Evolutionary conservation across 2,797 vertebrate species (phyloP), one percentile per base, ranked within the genome.

Genomic region (Manis javanica): DNA sequence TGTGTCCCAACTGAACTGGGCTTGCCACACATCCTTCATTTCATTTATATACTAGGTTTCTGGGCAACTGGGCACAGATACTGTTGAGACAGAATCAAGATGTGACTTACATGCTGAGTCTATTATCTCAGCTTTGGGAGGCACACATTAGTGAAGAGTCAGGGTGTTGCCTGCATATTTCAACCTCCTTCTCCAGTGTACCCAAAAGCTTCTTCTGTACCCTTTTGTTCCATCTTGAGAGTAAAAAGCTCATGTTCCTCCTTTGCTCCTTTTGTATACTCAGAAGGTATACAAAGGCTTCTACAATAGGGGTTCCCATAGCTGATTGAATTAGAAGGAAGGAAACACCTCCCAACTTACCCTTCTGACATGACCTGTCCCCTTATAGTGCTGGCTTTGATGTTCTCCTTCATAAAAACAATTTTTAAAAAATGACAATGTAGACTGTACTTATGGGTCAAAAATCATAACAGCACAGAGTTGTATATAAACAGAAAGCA

Each of bases 41-140:
- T 93, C 82, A 42, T 82, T 81, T 94, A 78, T 92, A 71, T 46
- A 39, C 92, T 83, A 82, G 82, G 64, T 85, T 96, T 95, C 95
- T 97, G 88, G 74, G 82, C 0, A 0, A 68, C 85, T 68, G 64
- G 69, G 79, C 77, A 88, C 61, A 96, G 66, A 77, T 11, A 0
- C 63, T 81, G 64, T 37, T 37, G 79, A 93, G 37, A 61, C 46
- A 49, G 81, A 72, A 72, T 78, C 59, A 66, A 83, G 49, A 72
- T 53, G 66, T 72, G 81, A 90, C 31, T 84, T 77, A 34, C 7
- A 21, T 46, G 69, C 72, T 59, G 21, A 69, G 77, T 63, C 29
- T 94, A 14, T 83, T 26, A 34, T 72, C 46, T 74, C 55, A 78
- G 72, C 37, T 6, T 55, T 34, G 49, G 68, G 53, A 92, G 51